Base-by-base conservation (phyloP, 2,113 vertebrate species). In the Bubo scandiacus region DNA sequence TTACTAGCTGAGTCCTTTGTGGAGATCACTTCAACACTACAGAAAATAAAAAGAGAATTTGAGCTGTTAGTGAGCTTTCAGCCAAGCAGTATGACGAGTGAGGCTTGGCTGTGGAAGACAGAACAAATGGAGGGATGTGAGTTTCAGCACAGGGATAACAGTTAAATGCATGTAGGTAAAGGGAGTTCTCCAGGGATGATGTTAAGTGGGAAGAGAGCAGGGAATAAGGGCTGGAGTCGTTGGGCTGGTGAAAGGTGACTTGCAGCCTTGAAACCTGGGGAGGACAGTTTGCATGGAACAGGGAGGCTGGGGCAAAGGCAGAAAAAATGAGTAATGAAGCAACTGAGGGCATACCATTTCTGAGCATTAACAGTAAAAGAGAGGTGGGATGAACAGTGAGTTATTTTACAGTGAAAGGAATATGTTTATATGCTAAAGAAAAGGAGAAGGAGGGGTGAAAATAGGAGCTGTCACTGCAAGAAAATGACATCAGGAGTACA, bases 81-180 rank as follows among this genome's bases (percentile, higher is more conserved):
- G 62, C n/a, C 40, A n/a, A 61, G 21, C 40, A n/a, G 17, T 38
- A 30, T 52, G 47, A 43, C 0, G 1, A 25, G 27, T 42, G 40
- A 62, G n/a, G 26, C 38, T 74, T 92, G 63, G 18, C 61, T 82
- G 26, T 55, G 58, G 58, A 68, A 73, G 49, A n/a, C 54, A 62
- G 40, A 65, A 47, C 0, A 0, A 49, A 13, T 38, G 51, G 57
- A 45, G 19, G 40, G 30, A 12, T 0, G 1, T 61, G 16, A 0
- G 0, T 68, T 80, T 90, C 0, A 2, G 34, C 29, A 30, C 38
- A 45, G 38, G 10, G 34, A 59, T 74, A 65, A 38, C 18, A n/a
- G 22, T 62, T 43, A 72, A 92, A 61, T 6, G 9, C 20, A 54
- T 0, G 0, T n/a, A 52, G 21, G 47, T 71, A 40, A 78, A 78